Percentiles rank a stretch among this genome's conserved stretches.
Evolutionary conservation across 53 echinoderm and acorn worm species (phyloP).

Genomic region (Pentamera pediparva): DNA sequence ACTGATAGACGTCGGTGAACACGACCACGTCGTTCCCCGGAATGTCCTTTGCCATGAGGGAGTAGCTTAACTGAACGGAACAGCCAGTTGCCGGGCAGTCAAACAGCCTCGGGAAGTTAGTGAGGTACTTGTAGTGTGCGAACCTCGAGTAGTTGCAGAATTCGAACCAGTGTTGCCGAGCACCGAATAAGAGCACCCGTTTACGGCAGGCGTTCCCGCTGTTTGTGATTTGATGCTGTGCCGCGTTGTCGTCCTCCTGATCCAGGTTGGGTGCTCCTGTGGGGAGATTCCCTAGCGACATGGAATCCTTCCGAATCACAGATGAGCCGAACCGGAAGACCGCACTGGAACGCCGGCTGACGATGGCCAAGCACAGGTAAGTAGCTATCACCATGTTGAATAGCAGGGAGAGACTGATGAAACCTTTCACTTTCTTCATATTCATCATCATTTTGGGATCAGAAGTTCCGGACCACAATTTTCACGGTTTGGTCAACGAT

Average conservation of each 20-base stretch:
- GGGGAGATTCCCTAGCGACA: neutral
- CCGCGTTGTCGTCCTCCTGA: neutral
- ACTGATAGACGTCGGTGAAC: slow-evolving; percentile 18
- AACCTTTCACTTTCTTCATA: neutral
- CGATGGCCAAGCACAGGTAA: neutral
- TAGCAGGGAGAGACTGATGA: neutral
- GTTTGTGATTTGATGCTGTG: too few relatives aligned
- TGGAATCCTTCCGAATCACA: neutral
- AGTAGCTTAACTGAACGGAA: neutral
- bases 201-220: neutral
- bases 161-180: slow-evolving; percentile 14
- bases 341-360: neutral
- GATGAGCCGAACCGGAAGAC: neutral
- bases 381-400: neutral
- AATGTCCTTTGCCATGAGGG: slow-evolving; percentile 14
- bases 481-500: too few relatives aligned
- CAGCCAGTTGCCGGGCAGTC: neutral
- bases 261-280: neutral
- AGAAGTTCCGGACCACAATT: too few relatives aligned
- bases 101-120: neutral
- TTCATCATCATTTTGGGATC: neutral
- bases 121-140: slow-evolving; percentile 16
- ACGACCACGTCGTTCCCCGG: slow-evolving; percentile 5
- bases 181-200: neutral
- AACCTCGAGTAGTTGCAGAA: slow-evolving; percentile 18